phyloP scores from a whole-genome alignment of 2,797 vertebrate genomes.

The Pteronotus mesoamericanus region DNA sequence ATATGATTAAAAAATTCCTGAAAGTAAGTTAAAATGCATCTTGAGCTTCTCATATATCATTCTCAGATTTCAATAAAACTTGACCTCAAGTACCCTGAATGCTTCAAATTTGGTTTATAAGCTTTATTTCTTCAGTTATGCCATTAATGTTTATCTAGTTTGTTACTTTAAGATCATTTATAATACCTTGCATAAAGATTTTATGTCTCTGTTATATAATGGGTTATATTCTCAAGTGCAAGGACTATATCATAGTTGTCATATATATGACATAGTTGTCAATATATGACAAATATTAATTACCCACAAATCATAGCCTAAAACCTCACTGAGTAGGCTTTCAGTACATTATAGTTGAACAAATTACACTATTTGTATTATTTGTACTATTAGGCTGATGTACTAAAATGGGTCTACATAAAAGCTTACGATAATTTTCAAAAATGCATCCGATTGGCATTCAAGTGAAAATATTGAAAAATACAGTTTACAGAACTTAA shows the following conservation, averaged over 20 bases:
- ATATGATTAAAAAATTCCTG: neutral
- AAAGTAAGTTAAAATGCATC: neutral
- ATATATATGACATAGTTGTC: too few species aligned
- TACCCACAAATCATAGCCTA: neutral
- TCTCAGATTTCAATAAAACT: neutral
- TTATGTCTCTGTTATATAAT: neutral
- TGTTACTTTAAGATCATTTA: neutral
- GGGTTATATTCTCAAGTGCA: neutral
- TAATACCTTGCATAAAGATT: neutral
- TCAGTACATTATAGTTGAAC: neutral
- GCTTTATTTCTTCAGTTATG: neutral
- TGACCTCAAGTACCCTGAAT: neutral
- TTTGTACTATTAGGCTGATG: neutral
- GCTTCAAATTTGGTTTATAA: neutral
- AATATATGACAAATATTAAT: neutral
- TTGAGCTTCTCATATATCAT: neutral
- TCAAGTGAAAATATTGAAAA: constrained; percentile 44
- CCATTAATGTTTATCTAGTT: neutral
- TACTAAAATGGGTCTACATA: neutral
- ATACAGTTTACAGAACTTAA: neutral
- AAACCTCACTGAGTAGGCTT: neutral
- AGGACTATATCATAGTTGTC: neutral
- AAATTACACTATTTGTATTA: neutral
- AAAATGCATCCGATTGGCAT: neutral
- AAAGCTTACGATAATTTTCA: neutral